Evolutionary conservation across 1,140 invertebrate species (phyloP).

Genomic region (Bacillus rossius): DNA sequence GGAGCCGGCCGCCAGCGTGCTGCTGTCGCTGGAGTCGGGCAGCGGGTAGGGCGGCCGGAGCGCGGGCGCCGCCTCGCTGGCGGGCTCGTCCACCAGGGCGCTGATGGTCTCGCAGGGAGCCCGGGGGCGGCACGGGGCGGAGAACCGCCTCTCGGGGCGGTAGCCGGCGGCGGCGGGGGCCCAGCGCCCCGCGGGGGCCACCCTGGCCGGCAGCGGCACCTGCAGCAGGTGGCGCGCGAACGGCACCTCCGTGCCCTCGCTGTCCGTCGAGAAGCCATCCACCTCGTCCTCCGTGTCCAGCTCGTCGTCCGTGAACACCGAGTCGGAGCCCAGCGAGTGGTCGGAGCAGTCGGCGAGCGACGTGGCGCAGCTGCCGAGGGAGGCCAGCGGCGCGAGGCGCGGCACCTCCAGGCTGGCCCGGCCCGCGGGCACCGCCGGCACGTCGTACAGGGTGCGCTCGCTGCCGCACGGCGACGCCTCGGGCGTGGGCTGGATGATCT

Average conservation of each 20-base stretch:
- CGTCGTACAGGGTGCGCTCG: slow-evolving; percentile 49
- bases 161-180: background rate
- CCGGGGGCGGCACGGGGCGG: background rate
- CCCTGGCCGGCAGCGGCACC: slow-evolving; percentile 2
- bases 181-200: slow-evolving; percentile 8
- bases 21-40: background rate
- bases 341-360: slow-evolving; percentile 52
- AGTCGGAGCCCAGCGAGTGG: slow-evolving; percentile 60
- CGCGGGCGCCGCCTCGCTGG: background rate
- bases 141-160: slow-evolving; percentile 7
- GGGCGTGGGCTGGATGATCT: slow-evolving; percentile 68
- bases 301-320: slow-evolving; percentile 60
- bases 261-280: slow-evolving; percentile 73
- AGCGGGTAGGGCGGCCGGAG: slow-evolving; percentile 3
- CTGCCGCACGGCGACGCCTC: slow-evolving; percentile 74
- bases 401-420: slow-evolving; percentile 25
- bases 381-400: slow-evolving; percentile 63
- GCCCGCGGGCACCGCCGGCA: slow-evolving; percentile 21
- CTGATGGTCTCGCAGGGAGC: background rate
- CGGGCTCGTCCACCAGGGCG: background rate
- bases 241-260: slow-evolving; percentile 45
- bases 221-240: slow-evolving; percentile 12
- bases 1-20: background rate
- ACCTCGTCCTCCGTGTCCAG: slow-evolving; percentile 71
- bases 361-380: slow-evolving; percentile 66